Conservation (phyloP, 2,888 invertebrate genomes). For the Ephialtes manifestator region DNA sequence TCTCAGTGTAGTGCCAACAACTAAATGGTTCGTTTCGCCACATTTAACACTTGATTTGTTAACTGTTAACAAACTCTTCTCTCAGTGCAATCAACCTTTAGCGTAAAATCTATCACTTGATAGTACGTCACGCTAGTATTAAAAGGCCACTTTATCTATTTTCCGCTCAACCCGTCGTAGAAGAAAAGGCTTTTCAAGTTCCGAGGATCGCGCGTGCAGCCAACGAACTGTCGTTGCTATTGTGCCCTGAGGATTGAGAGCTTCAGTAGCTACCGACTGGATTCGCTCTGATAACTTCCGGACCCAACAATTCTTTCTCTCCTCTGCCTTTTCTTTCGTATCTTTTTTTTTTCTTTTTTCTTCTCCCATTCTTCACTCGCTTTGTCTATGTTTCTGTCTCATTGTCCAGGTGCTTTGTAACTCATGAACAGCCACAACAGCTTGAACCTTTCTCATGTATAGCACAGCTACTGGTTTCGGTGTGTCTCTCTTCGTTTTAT, state of each 20-base stretch:
- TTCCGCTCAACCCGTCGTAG: constrained; percentile 42
- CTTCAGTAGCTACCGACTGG: constrained; percentile 57
- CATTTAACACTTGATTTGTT: too few relatives aligned
- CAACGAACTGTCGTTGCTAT: constrained; percentile 52
- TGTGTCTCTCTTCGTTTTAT: not conserved
- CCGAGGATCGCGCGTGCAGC: not conserved
- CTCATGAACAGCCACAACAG: not conserved
- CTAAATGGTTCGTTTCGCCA: too few relatives aligned
- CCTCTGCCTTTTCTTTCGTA: not conserved
- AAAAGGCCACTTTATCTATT: constrained; percentile 48
- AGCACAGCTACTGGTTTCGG: not conserved
- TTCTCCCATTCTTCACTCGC: constrained; percentile 7
- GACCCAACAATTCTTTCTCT: constrained; percentile 33
- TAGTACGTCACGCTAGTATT: not conserved
- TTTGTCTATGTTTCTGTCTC: not conserved
- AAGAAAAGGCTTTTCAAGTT: constrained; percentile 8
- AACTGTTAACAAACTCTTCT: too few relatives aligned
- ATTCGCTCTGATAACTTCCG: constrained; percentile 58
- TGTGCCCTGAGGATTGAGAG: constrained; percentile 50
- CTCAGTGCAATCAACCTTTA: too few relatives aligned
- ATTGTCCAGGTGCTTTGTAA: not conserved
- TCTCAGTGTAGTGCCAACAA: too few relatives aligned
- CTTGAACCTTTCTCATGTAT: constrained; percentile 10
- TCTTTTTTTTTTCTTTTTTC: not conserved
- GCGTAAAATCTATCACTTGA: too few relatives aligned